phyloP scores from a whole-genome alignment of 2,888 invertebrate species.

The Brachynemurus nebulosus region DNA sequence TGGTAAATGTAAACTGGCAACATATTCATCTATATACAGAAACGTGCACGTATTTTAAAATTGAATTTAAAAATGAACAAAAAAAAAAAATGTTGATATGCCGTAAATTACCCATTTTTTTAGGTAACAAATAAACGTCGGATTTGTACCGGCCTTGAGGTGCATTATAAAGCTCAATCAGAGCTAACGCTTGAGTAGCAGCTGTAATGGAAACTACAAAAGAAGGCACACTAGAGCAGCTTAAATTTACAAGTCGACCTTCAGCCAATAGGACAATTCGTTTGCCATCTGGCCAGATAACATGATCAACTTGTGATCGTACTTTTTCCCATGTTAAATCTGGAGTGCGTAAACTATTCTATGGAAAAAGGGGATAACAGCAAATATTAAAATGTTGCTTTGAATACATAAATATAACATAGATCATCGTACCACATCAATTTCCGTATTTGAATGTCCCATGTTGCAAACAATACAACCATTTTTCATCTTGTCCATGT shows the following conservation, averaged over 20 bases:
- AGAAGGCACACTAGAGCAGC: constrained; percentile 93
- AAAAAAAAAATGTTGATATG: constrained; percentile 8
- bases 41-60: neutral
- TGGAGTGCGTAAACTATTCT: constrained; percentile 82
- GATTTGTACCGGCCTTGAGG: constrained; percentile 89
- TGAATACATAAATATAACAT: neutral
- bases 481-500: constrained; percentile 94
- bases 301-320: constrained; percentile 94
- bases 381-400: neutral
- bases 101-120: constrained; percentile 77
- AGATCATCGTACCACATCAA: constrained; percentile 56
- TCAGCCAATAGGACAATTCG: constrained; percentile 86
- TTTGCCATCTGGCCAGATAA: constrained; percentile 96
- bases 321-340: constrained; percentile 97
- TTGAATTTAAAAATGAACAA: constrained; percentile 7
- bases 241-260: constrained; percentile 89
- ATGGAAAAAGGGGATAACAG: constrained; percentile 23
- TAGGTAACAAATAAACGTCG: constrained; percentile 93
- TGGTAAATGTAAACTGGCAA: constrained; percentile 90
- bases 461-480: constrained; percentile 94
- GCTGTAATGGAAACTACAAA: constrained; percentile 97
- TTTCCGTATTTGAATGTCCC: constrained; percentile 95
- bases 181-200: constrained; percentile 89
- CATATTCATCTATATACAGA: constrained; percentile 72
- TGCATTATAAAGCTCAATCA: constrained; percentile 95